Base-by-base conservation (phyloP, 2,797 vertebrate species). In the Diceros bicornis region DNA sequence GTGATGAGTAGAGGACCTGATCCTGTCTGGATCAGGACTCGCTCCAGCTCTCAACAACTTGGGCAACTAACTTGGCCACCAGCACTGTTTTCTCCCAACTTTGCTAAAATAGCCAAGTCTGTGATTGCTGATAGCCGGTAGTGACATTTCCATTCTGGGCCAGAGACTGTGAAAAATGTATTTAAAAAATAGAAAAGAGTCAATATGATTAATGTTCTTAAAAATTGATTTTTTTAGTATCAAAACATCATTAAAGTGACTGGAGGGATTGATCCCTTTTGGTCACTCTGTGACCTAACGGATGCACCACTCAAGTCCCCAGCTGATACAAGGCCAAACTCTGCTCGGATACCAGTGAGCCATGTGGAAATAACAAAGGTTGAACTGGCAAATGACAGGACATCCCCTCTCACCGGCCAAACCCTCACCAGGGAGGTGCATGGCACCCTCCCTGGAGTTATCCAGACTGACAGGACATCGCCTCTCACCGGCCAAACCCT, bases 61-160 rank as follows among this genome's bases (percentile, higher is more conserved):
- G 55, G 97, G 97, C 71, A 96, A 62, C 94, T 93, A 69, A 68
- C 41, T 57, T 97, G 93, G 96, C 95, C 71, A 95, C 95, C 82
- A 97, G 87, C 29, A 83, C 69, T 6, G 0, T 94, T 96, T 98
- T 94, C 97, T 97, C 96, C 95, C 94, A 95, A 69, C 97, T 94
- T 93, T 97, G 27, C 86, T 92, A 91, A 87, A 44, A 57, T 96
- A 91, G 98, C 75, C 93, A 98, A 96, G 32, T 96, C 96, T 98
- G 85, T 96, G 96, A 97, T 92, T 77, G 86, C 68, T 97, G 94
- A 96, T 96, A 97, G 89, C 97, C 27, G 93, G 97, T 88, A 98
- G 95, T 96, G 75, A 94, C 89, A 96, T 98, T 91, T 96, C 97
- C 96, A 96, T 97, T 96, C 94, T 93, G 97, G 87, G 83, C 93